phyloP scores from a whole-genome alignment of 2,113 vertebrate genomes.

The Oryzias curvinotus region DNA sequence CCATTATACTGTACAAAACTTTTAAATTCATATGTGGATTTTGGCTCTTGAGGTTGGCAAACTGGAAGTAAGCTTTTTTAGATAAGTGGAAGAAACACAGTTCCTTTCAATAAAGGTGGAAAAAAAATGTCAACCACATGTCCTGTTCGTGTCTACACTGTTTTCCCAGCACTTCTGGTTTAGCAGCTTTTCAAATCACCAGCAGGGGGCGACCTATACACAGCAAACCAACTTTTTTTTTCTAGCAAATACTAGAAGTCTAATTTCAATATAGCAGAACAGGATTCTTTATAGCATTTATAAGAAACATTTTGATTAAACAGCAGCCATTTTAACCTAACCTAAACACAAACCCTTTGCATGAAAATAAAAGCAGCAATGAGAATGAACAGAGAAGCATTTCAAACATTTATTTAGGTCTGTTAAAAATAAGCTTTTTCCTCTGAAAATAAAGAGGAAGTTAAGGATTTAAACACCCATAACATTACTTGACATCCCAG shows the following conservation, averaged over 20 bases:
- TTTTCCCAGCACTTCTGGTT: background rate
- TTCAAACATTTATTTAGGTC: too few species aligned
- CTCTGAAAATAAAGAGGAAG: too few species aligned
- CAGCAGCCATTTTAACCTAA: too few species aligned
- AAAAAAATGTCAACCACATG: constrained; percentile 41
- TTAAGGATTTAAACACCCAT: background rate
- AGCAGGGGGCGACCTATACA: constrained; percentile 22
- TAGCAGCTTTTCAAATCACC: background rate
- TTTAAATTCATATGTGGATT: constrained; percentile 82
- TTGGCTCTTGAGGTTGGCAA: constrained; percentile 83
- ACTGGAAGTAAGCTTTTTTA: constrained; percentile 85
- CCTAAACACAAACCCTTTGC: too few species aligned
- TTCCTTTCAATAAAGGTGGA: constrained; percentile 89
- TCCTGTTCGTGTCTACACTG: constrained; percentile 4
- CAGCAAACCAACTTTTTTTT: too few species aligned
- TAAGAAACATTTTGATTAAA: too few species aligned
- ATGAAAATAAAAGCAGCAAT: too few species aligned
- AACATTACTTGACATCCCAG: constrained; percentile 10
- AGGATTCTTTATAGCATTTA: too few species aligned
- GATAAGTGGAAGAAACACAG: constrained; percentile 79
- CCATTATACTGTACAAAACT: constrained; percentile 89
- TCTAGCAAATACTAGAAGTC: too few species aligned
- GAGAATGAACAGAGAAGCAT: too few species aligned
- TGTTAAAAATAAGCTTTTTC: too few species aligned
- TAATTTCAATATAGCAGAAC: too few species aligned